A percentile compares a stretch with the other conserved stretches of the same genome.
Evolutionary conservation across 2,888 invertebrate species (phyloP).

Genomic region (Bembecia ichneumoniformis): DNA sequence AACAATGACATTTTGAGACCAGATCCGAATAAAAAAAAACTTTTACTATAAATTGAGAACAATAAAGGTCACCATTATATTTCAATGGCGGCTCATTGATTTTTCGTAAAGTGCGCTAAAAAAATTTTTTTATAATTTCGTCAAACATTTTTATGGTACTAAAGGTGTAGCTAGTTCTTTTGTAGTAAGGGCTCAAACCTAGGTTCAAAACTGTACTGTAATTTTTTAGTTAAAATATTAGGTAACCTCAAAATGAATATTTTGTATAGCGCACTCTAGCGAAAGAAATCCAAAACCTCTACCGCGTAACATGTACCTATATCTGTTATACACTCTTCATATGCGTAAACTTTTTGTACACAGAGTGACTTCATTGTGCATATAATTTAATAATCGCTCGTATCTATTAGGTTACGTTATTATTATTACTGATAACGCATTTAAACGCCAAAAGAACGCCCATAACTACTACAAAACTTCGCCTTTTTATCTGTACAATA

Average conservation of each 20-base stretch:
- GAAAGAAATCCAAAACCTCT: conserved; percentile 4
- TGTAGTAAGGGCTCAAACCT: too few relatives aligned
- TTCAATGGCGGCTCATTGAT: conserved; percentile 2
- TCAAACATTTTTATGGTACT: too few relatives aligned
- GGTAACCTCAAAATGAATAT: background rate
- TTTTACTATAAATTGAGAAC: conserved; percentile 43
- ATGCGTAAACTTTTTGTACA: conserved; percentile 57
- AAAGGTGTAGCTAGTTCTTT: too few relatives aligned
- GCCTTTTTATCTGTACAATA: too few relatives aligned
- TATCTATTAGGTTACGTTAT: background rate
- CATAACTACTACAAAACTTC: too few relatives aligned
- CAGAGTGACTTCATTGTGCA: conserved; percentile 68
- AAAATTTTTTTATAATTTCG: too few relatives aligned
- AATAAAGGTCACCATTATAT: conserved; percentile 66
- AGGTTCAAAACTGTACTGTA: too few relatives aligned
- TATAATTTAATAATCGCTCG: conserved; percentile 18
- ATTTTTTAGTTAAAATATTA: too few relatives aligned
- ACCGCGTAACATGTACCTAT: conserved; percentile 13
- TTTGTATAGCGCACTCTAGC: background rate
- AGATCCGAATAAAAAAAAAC: conserved; percentile 1
- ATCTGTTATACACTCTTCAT: conserved; percentile 26
- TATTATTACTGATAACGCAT: too few relatives aligned
- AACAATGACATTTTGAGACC: background rate
- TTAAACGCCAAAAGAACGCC: too few relatives aligned
- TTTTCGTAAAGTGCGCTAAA: background rate